These are phyloP conservation scores for Cynodonichthys magdalenae DNA, from an alignment of 2,797 vertebrate genomes.

Conservation along the genomic window DNA sequence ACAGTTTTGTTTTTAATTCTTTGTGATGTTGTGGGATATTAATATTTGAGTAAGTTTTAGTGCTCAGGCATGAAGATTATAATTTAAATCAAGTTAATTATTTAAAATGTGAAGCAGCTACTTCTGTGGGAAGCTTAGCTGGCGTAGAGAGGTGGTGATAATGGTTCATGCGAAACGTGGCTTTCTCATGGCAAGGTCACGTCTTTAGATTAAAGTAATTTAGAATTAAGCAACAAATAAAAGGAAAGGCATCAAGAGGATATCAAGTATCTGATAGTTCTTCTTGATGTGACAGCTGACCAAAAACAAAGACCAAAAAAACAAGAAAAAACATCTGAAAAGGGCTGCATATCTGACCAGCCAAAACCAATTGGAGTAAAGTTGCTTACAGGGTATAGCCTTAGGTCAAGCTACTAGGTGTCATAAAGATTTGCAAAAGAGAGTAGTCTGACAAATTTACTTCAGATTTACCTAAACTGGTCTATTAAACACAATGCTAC, in stretches of 20 bases:
- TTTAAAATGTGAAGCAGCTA: constrained; percentile 44
- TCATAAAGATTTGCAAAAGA: constrained; percentile 12
- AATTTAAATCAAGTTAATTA: constrained; percentile 24
- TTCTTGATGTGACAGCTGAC: constrained; percentile 47
- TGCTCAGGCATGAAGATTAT: constrained; percentile 31
- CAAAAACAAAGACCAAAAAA: constrained; percentile 32
- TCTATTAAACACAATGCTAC: constrained; percentile 9
- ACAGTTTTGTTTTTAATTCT: constrained; percentile 36
- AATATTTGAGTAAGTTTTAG: constrained; percentile 7
- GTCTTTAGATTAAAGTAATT: constrained; percentile 53
- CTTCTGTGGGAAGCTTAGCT: constrained; percentile 58
- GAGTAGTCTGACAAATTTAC: background rate
- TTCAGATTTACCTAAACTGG: constrained; percentile 17
- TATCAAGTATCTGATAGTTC: constrained; percentile 56
- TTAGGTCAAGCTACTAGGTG: constrained; percentile 53
- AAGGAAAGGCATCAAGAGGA: constrained; percentile 48
- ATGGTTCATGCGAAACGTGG: constrained; percentile 56
- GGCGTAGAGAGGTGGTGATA: constrained; percentile 41
- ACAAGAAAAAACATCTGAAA: constrained; percentile 45
- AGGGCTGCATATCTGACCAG: constrained; percentile 68
- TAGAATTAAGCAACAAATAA: constrained; percentile 21
- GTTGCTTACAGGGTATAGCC: constrained; percentile 61
- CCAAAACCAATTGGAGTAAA: constrained; percentile 63
- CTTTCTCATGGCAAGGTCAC: constrained; percentile 68
- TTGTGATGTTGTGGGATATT: constrained; percentile 2